Conservation (phyloP, 2,888 invertebrate genomes). For the Drosophila yooni region DNA sequence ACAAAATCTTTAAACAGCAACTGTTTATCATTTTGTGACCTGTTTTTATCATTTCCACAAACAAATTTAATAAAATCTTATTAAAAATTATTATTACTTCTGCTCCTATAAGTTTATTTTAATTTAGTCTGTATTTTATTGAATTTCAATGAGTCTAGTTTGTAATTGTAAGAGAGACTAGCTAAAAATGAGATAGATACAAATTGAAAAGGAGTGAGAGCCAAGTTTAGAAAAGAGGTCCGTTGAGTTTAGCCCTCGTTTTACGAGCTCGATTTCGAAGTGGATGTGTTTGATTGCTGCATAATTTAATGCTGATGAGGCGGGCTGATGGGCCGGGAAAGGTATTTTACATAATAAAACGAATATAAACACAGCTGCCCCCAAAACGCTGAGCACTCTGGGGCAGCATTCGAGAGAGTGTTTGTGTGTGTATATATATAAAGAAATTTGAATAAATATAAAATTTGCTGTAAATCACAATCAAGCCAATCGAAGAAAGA, state of each 20-base stretch:
- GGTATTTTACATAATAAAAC: slow-evolving; percentile 79
- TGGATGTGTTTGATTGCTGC: slow-evolving; percentile 63
- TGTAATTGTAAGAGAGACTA: slow-evolving; percentile 40
- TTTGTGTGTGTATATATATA: slow-evolving; percentile 23
- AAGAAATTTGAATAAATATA: slow-evolving; percentile 74
- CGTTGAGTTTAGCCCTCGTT: slow-evolving; percentile 3
- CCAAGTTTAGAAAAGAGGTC: neutral
- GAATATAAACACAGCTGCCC: slow-evolving; percentile 63
- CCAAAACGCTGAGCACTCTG: slow-evolving; percentile 33
- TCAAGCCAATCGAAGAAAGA: slow-evolving; percentile 75
- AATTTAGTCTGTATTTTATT: slow-evolving; percentile 11
- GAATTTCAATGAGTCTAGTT: slow-evolving; percentile 38
- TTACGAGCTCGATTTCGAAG: slow-evolving; percentile 12
- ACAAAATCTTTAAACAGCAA: neutral
- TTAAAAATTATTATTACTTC: neutral
- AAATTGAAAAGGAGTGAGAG: slow-evolving; percentile 2
- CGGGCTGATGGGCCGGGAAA: slow-evolving; percentile 67
- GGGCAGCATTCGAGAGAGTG: slow-evolving; percentile 12
- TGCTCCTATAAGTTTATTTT: fast-evolving
- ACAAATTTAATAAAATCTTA: neutral
- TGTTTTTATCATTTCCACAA: neutral
- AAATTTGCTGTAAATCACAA: slow-evolving; percentile 78
- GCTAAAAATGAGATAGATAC: neutral
- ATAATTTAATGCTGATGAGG: slow-evolving; percentile 75
- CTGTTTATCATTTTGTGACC: neutral